Conservation (phyloP, 2,113 vertebrate species). For the Cricetomys ansorgei region DNA sequence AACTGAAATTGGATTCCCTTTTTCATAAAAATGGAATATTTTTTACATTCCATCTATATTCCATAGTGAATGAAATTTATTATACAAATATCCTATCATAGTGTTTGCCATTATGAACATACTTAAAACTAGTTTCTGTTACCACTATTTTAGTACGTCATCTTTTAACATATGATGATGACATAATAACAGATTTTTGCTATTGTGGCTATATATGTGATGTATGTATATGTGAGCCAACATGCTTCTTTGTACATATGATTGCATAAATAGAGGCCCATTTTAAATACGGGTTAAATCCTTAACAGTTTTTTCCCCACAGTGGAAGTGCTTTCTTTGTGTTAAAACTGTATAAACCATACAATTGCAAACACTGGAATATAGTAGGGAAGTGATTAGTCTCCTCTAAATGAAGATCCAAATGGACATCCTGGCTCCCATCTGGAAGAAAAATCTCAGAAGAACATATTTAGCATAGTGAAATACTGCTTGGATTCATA, state of each 20-base stretch:
- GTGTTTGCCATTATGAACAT: not conserved
- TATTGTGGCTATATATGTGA: not conserved
- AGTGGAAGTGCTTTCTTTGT: not conserved
- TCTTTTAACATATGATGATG: not conserved
- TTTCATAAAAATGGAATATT: not conserved
- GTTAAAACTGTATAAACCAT: not conserved
- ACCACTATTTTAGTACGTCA: not conserved
- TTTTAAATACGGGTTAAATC: not conserved
- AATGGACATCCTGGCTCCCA: not conserved
- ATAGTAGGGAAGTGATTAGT: not conserved
- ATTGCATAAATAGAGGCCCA: not conserved
- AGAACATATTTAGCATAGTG: not conserved
- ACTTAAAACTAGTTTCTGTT: not conserved
- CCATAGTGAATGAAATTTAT: not conserved
- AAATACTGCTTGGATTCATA: slow-evolving; percentile 66
- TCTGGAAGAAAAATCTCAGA: slow-evolving; percentile 52
- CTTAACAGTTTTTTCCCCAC: not conserved
- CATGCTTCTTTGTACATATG: not conserved
- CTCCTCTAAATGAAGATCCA: slow-evolving; percentile 32
- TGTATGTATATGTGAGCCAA: not conserved
- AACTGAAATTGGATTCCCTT: not conserved
- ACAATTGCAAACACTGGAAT: not conserved
- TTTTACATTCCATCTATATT: not conserved
- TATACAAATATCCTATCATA: not conserved
- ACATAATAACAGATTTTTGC: too few species aligned